phyloP scores from a whole-genome alignment of 2,888 invertebrate genomes.

The Ischnus inquisitorius region DNA sequence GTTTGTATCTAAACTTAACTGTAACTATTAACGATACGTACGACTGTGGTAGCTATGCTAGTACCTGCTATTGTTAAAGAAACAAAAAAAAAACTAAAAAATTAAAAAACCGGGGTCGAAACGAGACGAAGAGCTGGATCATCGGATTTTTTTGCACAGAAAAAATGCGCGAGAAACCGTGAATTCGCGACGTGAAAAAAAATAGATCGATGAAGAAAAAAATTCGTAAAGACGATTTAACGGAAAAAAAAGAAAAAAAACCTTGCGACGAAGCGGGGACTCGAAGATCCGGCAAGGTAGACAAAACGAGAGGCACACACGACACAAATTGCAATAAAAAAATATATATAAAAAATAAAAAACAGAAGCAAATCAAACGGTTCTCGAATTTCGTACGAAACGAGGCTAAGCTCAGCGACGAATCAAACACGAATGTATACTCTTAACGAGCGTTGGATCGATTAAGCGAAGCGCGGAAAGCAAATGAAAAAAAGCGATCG shows the following conservation, averaged over 20 bases:
- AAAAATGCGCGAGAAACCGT: constrained; percentile 25
- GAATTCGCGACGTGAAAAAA: constrained; percentile 30
- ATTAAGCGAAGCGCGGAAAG: constrained; percentile 47
- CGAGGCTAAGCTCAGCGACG: constrained; percentile 79
- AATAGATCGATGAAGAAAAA: background rate
- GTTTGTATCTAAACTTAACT: constrained; percentile 83
- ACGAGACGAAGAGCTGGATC: constrained; percentile 54
- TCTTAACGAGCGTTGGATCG: constrained; percentile 60
- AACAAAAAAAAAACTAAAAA: constrained; percentile 66
- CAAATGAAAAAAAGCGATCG: constrained; percentile 44
- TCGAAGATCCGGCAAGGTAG: constrained; percentile 1
- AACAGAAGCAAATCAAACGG: constrained; percentile 81
- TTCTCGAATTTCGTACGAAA: constrained; percentile 79
- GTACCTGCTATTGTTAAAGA: constrained; percentile 86
- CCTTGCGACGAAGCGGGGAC: background rate
- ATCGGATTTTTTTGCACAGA: constrained; percentile 34
- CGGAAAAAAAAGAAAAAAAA: constrained; percentile 19
- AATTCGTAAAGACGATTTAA: constrained; percentile 18
- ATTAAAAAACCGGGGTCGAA: constrained; percentile 32
- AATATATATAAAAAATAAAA: no score
- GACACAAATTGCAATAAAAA: constrained; percentile 76
- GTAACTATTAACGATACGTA: constrained; percentile 85
- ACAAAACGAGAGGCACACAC: constrained; percentile 19
- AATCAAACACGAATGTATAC: constrained; percentile 82
- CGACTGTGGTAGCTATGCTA: constrained; percentile 86